These are phyloP conservation scores for Phaedon cochleariae DNA, from an alignment of 2,888 invertebrate genomes.

Conservation along the genomic window DNA sequence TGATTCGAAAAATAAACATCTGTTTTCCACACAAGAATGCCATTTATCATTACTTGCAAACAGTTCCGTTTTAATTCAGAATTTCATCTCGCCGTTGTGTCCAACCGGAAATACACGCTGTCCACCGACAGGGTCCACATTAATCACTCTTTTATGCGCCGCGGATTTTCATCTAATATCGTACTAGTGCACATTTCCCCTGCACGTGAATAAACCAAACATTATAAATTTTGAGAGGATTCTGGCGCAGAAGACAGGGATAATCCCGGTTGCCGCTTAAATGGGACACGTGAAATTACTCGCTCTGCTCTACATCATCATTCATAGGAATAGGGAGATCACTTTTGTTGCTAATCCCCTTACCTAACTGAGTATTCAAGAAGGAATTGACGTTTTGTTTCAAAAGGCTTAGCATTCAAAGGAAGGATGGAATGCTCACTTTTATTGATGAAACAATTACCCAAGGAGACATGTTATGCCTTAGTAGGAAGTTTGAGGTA, in stretches of 20 bases:
- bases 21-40: too few species aligned
- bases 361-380: background rate
- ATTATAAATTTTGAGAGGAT: slow-evolving; percentile 17
- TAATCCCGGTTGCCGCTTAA: slow-evolving; percentile 43
- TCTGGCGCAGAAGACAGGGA: slow-evolving; percentile 30
- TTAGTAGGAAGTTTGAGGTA: too few species aligned
- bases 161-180: slow-evolving; percentile 15
- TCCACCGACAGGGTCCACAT: background rate
- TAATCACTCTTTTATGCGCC: slow-evolving; percentile 8
- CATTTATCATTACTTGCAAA: too few species aligned
- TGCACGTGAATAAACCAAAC: background rate
- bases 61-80: too few species aligned
- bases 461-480: too few species aligned
- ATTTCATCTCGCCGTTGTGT: too few species aligned
- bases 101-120: background rate
- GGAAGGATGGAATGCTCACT: too few species aligned
- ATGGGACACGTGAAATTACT: slow-evolving; percentile 44
- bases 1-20: too few species aligned
- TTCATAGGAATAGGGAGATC: slow-evolving; percentile 39
- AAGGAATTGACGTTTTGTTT: too few species aligned
- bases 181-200: background rate
- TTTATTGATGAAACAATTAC: too few species aligned
- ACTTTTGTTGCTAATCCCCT: slow-evolving; percentile 32
- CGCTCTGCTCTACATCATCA: slow-evolving; percentile 45
- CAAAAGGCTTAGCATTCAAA: too few species aligned